Percentiles rank a stretch among this genome's conserved stretches.
Conservation (phyloP, 1,140 invertebrate species). For the Phenacoccus solenopsis region DNA sequence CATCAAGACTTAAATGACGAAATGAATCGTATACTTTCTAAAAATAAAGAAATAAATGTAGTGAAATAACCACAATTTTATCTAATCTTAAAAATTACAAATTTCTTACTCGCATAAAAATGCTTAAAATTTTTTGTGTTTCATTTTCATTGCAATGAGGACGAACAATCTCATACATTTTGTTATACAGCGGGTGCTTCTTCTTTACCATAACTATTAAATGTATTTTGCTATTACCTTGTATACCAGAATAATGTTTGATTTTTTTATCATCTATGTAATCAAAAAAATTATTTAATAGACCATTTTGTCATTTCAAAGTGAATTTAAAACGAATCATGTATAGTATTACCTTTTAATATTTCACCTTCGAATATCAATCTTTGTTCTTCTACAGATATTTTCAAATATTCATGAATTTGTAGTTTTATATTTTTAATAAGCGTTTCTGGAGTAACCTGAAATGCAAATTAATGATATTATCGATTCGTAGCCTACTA, state of each 20-base stretch:
- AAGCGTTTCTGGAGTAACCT: not conserved
- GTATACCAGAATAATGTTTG: not conserved
- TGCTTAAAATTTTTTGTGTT: not conserved
- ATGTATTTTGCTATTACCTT: not conserved
- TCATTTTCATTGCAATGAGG: not conserved
- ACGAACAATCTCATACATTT: not conserved
- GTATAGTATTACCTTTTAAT: not conserved
- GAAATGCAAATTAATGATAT: not conserved
- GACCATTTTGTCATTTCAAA: no score
- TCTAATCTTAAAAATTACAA: not conserved
- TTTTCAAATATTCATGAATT: not conserved
- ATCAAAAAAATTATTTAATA: no score
- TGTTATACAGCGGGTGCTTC: not conserved
- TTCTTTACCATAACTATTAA: not conserved
- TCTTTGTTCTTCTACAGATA: not conserved
- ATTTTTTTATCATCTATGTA: not conserved
- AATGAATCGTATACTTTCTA: constrained; percentile 7
- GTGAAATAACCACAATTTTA: not conserved
- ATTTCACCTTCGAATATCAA: not conserved
- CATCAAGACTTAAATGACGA: not conserved
- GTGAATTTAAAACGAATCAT: not conserved
- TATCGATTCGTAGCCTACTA: not conserved
- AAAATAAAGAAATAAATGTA: not conserved
- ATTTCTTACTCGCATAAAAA: not conserved
- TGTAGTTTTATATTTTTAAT: not conserved